phyloP scores from a whole-genome alignment of 1,140 invertebrate species.

The Dendroctonus ponderosae region DNA sequence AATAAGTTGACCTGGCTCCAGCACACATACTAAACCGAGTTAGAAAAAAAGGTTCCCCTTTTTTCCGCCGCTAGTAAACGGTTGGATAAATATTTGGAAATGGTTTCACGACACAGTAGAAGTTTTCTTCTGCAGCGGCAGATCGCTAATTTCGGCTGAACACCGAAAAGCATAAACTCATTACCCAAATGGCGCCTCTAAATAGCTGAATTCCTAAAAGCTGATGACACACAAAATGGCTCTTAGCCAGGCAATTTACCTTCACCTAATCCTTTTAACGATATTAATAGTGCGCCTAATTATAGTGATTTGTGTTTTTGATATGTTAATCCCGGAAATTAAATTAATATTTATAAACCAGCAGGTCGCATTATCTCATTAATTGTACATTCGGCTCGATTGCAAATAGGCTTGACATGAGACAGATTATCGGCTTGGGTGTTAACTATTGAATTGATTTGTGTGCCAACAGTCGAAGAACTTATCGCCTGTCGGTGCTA shows the following conservation, averaged over 20 bases:
- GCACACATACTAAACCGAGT: slow-evolving; percentile 4
- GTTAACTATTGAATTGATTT: too few relatives aligned
- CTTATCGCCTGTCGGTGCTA: too few relatives aligned
- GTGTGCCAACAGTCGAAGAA: too few relatives aligned
- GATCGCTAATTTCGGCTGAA: not conserved
- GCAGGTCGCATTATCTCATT: not conserved
- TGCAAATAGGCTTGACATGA: too few relatives aligned
- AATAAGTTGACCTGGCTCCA: slow-evolving; percentile 7
- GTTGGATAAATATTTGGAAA: slow-evolving; percentile 7
- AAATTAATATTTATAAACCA: slow-evolving; percentile 3
- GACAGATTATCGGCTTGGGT: too few relatives aligned
- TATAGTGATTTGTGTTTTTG: slow-evolving; percentile 1
- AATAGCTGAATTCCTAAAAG: not conserved
- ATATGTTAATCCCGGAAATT: slow-evolving; percentile 7
- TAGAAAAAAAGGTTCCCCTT: slow-evolving; percentile 5
- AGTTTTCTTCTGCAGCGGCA: not conserved
- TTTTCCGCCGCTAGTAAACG: not conserved
- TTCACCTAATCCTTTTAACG: not conserved
- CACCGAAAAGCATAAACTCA: slow-evolving; percentile 2
- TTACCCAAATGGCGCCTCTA: not conserved
- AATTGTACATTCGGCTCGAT: too few relatives aligned
- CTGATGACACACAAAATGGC: not conserved
- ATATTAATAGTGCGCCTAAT: slow-evolving; percentile 2
- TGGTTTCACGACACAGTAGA: not conserved
- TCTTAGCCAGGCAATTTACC: not conserved